Conservation (phyloP, 2,113 vertebrate genomes). For the Entomyzon cyanotis region DNA sequence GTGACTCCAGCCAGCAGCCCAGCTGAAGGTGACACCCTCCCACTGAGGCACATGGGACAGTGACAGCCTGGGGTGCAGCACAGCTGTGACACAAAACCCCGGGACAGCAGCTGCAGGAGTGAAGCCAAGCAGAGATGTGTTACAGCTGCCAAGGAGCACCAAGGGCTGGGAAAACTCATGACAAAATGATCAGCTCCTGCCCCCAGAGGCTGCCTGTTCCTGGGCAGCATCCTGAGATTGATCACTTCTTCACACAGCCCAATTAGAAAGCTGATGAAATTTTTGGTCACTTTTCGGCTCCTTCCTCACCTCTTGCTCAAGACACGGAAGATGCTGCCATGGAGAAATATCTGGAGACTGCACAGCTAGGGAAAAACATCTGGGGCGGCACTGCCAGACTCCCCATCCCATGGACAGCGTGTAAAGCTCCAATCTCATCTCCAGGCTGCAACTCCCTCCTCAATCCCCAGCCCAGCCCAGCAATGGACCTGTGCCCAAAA, state of each 20-base stretch:
- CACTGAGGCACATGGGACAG: background rate
- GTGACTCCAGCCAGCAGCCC: background rate
- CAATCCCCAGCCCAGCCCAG: background rate
- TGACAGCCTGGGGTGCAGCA: background rate
- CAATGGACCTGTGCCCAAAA: fast-evolving
- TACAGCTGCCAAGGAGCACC: background rate
- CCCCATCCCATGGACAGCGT: fast-evolving
- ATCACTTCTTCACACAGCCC: fast-evolving
- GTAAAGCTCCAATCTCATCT: background rate
- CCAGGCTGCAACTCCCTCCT: fast-evolving
- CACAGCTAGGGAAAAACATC: background rate
- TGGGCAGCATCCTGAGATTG: fast-evolving
- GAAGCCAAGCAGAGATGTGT: background rate
- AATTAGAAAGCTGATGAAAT: fast-evolving
- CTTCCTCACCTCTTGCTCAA: background rate
- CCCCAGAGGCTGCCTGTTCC: fast-evolving
- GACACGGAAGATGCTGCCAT: fast-evolving
- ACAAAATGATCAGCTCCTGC: background rate
- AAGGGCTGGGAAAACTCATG: fast-evolving
- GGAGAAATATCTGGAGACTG: background rate
- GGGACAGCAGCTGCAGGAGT: background rate
- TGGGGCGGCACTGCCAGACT: background rate
- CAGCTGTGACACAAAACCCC: fast-evolving
- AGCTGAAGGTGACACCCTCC: background rate
- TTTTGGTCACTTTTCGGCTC: background rate